Evolutionary conservation across 2,888 invertebrate genomes (phyloP).

Genomic region (Coecobrya sp.): DNA sequence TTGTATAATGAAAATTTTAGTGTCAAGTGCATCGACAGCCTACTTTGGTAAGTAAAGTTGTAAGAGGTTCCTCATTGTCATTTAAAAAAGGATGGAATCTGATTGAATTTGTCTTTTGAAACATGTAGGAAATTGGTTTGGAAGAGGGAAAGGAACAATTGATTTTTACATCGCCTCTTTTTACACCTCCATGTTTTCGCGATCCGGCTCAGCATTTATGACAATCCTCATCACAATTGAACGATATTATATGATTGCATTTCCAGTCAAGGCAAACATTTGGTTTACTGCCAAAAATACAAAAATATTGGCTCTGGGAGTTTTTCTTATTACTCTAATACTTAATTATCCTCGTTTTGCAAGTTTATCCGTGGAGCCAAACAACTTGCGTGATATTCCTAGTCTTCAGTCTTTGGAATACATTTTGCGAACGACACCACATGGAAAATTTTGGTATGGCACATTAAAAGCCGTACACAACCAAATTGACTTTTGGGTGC

Average conservation of each 20-base stretch:
- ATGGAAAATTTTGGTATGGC: background rate
- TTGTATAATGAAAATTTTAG: too few species aligned
- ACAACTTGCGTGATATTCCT: background rate
- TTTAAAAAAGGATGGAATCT: too few species aligned
- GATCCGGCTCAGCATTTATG: background rate
- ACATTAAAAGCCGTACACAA: background rate
- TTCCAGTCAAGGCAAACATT: background rate
- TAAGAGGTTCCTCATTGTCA: too few species aligned
- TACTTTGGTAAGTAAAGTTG: too few species aligned
- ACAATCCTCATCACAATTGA: background rate
- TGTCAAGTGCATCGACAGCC: too few species aligned
- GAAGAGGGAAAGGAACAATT: too few species aligned
- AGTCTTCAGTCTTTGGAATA: background rate
- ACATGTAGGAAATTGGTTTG: too few species aligned
- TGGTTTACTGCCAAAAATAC: background rate
- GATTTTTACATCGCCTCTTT: too few species aligned
- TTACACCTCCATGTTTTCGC: too few species aligned
- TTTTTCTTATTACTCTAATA: background rate
- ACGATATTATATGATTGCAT: background rate
- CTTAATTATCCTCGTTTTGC: background rate
- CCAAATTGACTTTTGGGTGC: background rate
- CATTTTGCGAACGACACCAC: background rate
- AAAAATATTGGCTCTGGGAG: background rate
- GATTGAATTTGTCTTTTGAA: too few species aligned
- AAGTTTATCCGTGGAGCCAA: background rate